These are phyloP conservation scores for Cryptosula pallasiana DNA, from an alignment of 2,888 invertebrate genomes.

Conservation along the genomic window DNA sequence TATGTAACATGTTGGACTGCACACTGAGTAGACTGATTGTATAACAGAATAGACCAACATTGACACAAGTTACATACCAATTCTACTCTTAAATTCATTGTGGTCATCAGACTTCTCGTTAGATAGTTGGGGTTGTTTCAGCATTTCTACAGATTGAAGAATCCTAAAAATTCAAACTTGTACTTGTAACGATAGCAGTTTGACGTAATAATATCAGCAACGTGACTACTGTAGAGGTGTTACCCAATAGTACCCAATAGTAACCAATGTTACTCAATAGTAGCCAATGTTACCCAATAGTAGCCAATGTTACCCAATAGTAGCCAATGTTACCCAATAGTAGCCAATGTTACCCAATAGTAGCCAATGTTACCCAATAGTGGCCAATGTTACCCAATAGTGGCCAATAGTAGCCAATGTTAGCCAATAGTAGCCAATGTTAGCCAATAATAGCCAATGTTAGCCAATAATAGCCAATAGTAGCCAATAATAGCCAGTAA, in stretches of 20 bases:
- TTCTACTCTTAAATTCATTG: neutral
- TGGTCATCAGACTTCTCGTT: constrained; percentile 18
- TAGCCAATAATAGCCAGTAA: neutral
- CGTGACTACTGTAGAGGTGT: no score
- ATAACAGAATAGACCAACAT: neutral
- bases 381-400: neutral
- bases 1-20: neutral
- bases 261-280: no score
- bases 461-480: neutral
- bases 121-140: constrained; percentile 63
- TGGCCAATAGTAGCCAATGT: neutral
- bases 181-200: constrained; percentile 49
- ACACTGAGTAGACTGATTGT: neutral
- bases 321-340: no score
- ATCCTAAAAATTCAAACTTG: constrained; percentile 62
- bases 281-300: no score
- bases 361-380: no score
- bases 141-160: constrained; percentile 77
- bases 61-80: no score
- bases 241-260: no score
- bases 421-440: neutral
- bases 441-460: neutral
- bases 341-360: no score
- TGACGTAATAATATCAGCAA: neutral
- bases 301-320: no score